Evolutionary conservation across 1,140 invertebrate species (phyloP).

Genomic region (Drosophila lacteicornis): DNA sequence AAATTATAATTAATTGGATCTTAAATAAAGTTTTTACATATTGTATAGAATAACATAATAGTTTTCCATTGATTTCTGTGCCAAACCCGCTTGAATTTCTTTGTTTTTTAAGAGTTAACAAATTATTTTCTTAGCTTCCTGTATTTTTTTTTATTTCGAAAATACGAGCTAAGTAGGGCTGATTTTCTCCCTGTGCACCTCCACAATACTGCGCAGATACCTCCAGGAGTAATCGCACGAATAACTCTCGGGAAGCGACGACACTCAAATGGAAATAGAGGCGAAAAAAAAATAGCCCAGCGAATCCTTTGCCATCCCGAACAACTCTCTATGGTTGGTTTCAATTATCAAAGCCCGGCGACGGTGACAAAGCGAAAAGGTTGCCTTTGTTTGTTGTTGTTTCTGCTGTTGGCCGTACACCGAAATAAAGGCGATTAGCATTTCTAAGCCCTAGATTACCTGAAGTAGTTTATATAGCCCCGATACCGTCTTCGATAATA

Average conservation of each 20-base stretch:
- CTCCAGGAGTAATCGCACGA: slow-evolving; percentile 74
- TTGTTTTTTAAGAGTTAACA: too few relatives aligned
- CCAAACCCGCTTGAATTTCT: too few relatives aligned
- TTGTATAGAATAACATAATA: too few relatives aligned
- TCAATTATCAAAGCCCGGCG: slow-evolving; percentile 77
- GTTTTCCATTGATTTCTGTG: too few relatives aligned
- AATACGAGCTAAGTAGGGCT: too few relatives aligned
- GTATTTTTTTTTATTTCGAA: too few relatives aligned
- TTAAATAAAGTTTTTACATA: too few relatives aligned
- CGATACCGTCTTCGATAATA: slow-evolving; percentile 66
- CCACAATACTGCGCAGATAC: slow-evolving; percentile 51
- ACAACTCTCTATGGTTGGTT: slow-evolving; percentile 71
- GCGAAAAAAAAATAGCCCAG: slow-evolving; percentile 12
- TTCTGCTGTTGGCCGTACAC: slow-evolving; percentile 29
- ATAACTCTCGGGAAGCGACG: slow-evolving; percentile 66
- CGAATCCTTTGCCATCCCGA: slow-evolving; percentile 63
- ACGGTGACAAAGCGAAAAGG: slow-evolving; percentile 80
- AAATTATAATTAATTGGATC: too few relatives aligned
- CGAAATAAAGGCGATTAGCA: slow-evolving; percentile 82
- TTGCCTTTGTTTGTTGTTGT: slow-evolving; percentile 41
- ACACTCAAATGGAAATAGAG: slow-evolving; percentile 33
- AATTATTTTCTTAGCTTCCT: too few relatives aligned
- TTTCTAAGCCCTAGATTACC: slow-evolving; percentile 83
- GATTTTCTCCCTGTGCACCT: background rate
- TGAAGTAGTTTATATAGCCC: slow-evolving; percentile 79